These are phyloP conservation scores for Pteropus rufus DNA, from an alignment of 2,797 vertebrate genomes.

Conservation along the genomic window DNA sequence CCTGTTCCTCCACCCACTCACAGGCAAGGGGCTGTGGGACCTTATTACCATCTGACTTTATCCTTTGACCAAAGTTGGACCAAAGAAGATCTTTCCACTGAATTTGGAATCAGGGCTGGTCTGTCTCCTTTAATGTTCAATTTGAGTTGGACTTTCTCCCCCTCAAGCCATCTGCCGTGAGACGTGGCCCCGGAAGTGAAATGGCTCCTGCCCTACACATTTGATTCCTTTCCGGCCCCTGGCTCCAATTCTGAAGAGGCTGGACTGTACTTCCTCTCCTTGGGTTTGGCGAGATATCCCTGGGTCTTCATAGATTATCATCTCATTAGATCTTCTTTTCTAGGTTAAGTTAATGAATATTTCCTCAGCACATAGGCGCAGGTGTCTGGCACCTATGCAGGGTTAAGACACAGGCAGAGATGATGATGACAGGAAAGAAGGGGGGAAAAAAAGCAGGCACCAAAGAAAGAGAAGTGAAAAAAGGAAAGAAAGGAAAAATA, in stretches of 20 bases:
- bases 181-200: neutral
- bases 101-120: neutral
- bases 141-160: neutral
- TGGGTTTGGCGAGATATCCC: neutral
- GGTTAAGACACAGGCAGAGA: neutral
- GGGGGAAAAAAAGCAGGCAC: neutral
- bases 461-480: neutral
- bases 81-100: neutral
- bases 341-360: neutral
- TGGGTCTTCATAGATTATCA: neutral
- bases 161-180: neutral
- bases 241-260: neutral
- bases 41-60: neutral
- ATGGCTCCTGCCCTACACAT: neutral
- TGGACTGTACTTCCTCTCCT: neutral
- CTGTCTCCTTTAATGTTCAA: neutral
- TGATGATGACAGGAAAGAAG: neutral
- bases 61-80: neutral
- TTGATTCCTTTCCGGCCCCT: neutral
- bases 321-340: neutral
- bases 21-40: too few relatives aligned
- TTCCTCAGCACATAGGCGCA: neutral
- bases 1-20: neutral
- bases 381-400: neutral
- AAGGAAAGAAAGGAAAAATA: neutral